Conservation (phyloP, 2,113 vertebrate species). For the Phaethon lepturus region DNA sequence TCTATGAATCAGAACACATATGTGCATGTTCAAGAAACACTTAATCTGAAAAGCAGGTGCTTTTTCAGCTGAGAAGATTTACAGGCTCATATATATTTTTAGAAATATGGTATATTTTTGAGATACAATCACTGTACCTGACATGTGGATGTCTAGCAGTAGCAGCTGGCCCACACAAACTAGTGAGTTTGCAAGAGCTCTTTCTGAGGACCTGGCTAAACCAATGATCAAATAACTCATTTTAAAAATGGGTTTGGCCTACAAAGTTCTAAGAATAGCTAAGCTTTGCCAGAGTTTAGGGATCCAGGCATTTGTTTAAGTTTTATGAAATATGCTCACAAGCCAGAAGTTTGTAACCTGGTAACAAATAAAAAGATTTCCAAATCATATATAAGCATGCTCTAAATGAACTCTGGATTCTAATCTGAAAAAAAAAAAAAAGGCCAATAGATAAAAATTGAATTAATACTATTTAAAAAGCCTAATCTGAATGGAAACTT, state of each 20-base stretch:
- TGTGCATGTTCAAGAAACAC: not conserved
- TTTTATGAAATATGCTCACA: not conserved
- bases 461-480: not conserved
- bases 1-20: not conserved
- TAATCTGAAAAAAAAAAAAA: not conserved
- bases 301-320: not conserved
- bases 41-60: not conserved
- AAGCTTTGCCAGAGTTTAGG: not conserved
- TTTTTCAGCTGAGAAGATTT: not conserved
- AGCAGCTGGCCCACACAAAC: not conserved
- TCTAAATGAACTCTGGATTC: not conserved
- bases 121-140: not conserved
- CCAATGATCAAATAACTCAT: not conserved
- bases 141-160: not conserved
- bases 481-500: not conserved
- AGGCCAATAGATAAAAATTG: not conserved
- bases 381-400: not conserved
- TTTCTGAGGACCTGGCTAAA: not conserved
- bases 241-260: not conserved
- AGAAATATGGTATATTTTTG: not conserved
- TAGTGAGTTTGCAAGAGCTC: not conserved
- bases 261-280: not conserved
- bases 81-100: not conserved
- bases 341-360: not conserved
- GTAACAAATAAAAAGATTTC: not conserved